These are phyloP conservation scores for Oryctolagus cuniculus DNA, from an alignment of 2,113 vertebrate genomes.

Conservation along the genomic window DNA sequence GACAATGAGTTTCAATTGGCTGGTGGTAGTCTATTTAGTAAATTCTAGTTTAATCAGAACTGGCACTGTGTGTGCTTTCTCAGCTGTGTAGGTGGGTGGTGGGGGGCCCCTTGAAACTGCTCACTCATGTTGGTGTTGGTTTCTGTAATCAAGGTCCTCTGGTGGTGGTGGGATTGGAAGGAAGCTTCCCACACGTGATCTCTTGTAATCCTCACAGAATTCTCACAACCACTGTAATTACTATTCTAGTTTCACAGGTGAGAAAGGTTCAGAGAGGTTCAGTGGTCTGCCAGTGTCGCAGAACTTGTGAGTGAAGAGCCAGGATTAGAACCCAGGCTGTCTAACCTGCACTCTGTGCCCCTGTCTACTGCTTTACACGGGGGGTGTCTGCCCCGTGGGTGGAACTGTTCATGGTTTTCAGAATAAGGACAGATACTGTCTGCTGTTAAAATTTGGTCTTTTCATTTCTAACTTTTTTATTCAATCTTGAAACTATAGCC, in stretches of 20 bases:
- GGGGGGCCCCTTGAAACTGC: no score
- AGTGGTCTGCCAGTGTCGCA: not conserved
- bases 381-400: not conserved
- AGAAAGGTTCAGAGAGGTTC: constrained; percentile 12
- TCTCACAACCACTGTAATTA: constrained; percentile 9
- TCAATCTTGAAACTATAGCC: not conserved
- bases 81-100: not conserved
- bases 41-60: not conserved
- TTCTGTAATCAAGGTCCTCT: not conserved
- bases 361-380: not conserved
- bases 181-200: not conserved
- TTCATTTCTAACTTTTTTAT: not conserved
- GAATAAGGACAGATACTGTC: constrained; percentile 10
- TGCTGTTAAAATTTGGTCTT: constrained; percentile 31
- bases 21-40: not conserved
- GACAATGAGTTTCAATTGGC: not conserved
- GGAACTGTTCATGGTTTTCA: constrained; percentile 29
- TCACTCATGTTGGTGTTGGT: not conserved
- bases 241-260: constrained; percentile 10
- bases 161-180: not conserved
- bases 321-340: not conserved
- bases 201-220: not conserved
- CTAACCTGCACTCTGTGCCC: rapidly evolving
- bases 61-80: not conserved
- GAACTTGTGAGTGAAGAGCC: not conserved